These are phyloP conservation scores for Caenorhabditis auriculariae DNA, from an alignment of 2,888 invertebrate species.

Conservation along the genomic window DNA sequence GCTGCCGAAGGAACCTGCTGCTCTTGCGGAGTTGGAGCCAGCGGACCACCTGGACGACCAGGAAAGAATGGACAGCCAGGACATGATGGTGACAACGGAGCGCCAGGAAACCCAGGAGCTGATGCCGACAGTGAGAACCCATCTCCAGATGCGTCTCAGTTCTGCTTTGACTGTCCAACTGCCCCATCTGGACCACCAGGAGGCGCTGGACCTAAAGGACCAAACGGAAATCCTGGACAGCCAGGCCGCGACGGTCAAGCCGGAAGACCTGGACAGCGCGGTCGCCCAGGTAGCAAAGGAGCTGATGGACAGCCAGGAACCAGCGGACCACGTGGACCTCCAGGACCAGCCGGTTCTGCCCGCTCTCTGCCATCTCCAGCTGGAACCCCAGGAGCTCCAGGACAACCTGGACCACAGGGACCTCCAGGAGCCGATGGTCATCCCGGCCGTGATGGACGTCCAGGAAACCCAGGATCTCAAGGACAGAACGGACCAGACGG, in stretches of 20 bases:
- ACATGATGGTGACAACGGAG: constrained; percentile 45
- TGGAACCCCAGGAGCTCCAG: constrained; percentile 38
- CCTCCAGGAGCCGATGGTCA: constrained; percentile 38
- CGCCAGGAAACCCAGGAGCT: constrained; percentile 37
- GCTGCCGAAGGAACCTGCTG: constrained; percentile 38
- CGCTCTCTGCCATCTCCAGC: constrained; percentile 38
- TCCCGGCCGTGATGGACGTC: constrained; percentile 45
- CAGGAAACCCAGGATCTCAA: constrained; percentile 40
- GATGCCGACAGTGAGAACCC: constrained; percentile 37
- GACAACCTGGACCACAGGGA: constrained; percentile 32
- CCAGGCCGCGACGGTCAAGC: constrained; percentile 41
- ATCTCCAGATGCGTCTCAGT: constrained; percentile 31
- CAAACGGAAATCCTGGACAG: constrained; percentile 47
- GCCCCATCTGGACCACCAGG: constrained; percentile 51
- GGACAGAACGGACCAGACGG: constrained; percentile 45
- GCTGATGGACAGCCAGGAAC: constrained; percentile 43
- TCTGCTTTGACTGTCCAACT: constrained; percentile 47
- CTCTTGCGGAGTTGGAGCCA: constrained; percentile 43
- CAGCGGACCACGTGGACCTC: constrained; percentile 39
- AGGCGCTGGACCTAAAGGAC: constrained; percentile 44
- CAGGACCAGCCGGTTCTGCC: constrained; percentile 38
- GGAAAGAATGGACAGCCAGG: constrained; percentile 41
- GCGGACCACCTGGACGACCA: constrained; percentile 43
- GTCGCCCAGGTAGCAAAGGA: constrained; percentile 41
- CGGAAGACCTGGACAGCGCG: constrained; percentile 39